These are phyloP conservation scores for Sciaenops ocellatus DNA, from an alignment of 2,797 vertebrate species.

Conservation along the genomic window DNA sequence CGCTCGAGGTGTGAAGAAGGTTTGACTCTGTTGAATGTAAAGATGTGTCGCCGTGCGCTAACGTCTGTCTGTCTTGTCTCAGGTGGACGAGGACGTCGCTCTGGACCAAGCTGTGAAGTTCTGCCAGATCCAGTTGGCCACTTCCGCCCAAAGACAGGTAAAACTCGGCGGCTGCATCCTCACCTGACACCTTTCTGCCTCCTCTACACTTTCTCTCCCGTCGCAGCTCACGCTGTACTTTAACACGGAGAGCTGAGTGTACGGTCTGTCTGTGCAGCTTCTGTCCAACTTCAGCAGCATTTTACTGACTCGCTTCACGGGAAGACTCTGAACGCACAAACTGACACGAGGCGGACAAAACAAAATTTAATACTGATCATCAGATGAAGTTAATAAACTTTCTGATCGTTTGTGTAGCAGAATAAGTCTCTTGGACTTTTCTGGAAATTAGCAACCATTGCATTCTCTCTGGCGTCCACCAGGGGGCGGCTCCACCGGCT, in stretches of 20 bases:
- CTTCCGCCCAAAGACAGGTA: constrained; percentile 97
- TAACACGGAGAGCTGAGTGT: background rate
- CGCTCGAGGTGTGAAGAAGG: background rate
- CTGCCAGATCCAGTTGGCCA: constrained; percentile 96
- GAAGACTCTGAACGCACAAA: too few species aligned
- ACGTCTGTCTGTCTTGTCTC: constrained; percentile 58
- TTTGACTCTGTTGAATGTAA: constrained; percentile 1
- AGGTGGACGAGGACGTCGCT: constrained; percentile 98
- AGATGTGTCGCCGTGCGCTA: background rate
- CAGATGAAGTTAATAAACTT: too few species aligned
- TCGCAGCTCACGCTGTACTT: background rate
- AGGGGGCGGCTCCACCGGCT: too few species aligned
- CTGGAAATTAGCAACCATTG: too few species aligned
- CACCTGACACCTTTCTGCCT: constrained; percentile 10
- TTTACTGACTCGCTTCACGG: too few species aligned
- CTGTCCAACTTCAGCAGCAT: too few species aligned
- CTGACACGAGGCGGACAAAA: too few species aligned
- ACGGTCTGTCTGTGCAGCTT: background rate
- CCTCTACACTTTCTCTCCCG: background rate
- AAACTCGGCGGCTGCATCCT: constrained; percentile 38
- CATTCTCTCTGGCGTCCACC: too few species aligned
- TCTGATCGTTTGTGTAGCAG: too few species aligned
- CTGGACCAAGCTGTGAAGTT: constrained; percentile 99
- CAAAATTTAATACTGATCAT: too few species aligned
- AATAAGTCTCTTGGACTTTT: too few species aligned